phyloP scores from a whole-genome alignment of 2,888 invertebrate genomes.

The Leptarthrus brevirostris region DNA sequence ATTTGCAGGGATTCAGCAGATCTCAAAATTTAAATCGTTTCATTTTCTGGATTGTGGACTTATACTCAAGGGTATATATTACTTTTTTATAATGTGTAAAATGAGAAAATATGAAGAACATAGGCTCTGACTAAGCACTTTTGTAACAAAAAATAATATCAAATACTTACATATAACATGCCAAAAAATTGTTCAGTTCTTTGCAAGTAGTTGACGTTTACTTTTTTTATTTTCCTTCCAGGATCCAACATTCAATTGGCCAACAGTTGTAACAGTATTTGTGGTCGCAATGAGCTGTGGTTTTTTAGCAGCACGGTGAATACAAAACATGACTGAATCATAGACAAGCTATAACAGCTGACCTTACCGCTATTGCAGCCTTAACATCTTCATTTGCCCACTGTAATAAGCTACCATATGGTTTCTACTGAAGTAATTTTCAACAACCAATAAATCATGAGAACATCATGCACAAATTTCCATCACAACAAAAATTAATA shows the following conservation, averaged over 20 bases:
- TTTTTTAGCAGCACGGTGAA: constrained; percentile 67
- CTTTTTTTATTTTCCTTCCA: constrained; percentile 56
- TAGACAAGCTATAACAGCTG: not conserved
- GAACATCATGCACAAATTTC: constrained; percentile 45
- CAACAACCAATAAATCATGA: constrained; percentile 10
- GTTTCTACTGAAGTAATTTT: constrained; percentile 39
- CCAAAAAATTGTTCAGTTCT: too few relatives aligned
- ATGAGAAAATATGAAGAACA: not conserved
- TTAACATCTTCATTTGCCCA: constrained; percentile 10
- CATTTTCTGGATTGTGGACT: constrained; percentile 29
- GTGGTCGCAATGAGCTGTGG: constrained; percentile 67
- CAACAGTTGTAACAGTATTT: constrained; percentile 66
- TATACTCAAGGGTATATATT: constrained; percentile 35
- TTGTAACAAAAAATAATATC: not conserved
- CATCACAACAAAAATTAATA: constrained; percentile 42
- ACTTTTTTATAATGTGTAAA: not conserved
- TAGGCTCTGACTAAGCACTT: not conserved
- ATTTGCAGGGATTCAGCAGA: constrained; percentile 9
- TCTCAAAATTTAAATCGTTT: constrained; percentile 13
- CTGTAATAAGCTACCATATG: constrained; percentile 20
- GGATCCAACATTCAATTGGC: constrained; percentile 67
- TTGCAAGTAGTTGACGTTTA: too few relatives aligned
- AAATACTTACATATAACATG: not conserved
- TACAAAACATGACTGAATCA: constrained; percentile 41
- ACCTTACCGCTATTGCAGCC: not conserved